These are phyloP conservation scores for Apoderus coryli DNA, from an alignment of 2,888 invertebrate species.

Conservation along the genomic window DNA sequence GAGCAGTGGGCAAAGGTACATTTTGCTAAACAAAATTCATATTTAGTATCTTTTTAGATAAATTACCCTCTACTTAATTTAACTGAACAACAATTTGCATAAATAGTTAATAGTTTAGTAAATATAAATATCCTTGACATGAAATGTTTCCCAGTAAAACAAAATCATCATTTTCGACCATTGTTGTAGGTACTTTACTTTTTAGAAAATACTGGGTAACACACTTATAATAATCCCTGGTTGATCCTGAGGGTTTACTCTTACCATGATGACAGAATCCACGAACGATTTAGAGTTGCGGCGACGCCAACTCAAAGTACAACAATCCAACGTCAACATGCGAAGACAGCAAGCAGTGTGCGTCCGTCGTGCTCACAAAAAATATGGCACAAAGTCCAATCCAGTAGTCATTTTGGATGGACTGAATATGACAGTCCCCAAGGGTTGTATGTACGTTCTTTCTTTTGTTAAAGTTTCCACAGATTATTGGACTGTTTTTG, in stretches of 20 bases:
- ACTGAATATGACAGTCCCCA: constrained; percentile 83
- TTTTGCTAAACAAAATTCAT: too few species aligned
- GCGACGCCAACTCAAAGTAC: constrained; percentile 24
- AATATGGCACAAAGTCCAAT: constrained; percentile 65
- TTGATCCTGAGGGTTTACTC: constrained; percentile 1
- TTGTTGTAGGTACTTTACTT: neutral
- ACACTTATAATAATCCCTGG: too few species aligned
- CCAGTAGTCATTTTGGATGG: constrained; percentile 74
- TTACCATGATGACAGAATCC: constrained; percentile 19
- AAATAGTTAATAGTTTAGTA: too few species aligned
- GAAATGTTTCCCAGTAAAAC: too few species aligned
- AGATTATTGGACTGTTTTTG: constrained; percentile 2
- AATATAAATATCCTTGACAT: too few species aligned
- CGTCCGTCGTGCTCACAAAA: constrained; percentile 69
- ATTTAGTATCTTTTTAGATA: too few species aligned
- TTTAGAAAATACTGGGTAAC: neutral
- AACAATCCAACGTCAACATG: constrained; percentile 29
- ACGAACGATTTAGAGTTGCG: constrained; percentile 24
- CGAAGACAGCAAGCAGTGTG: constrained; percentile 71
- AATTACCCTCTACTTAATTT: too few species aligned
- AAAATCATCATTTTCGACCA: too few species aligned
- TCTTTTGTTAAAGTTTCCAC: too few species aligned
- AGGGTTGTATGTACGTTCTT: constrained; percentile 30
- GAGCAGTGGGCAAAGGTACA: too few species aligned
- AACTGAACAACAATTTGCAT: too few species aligned